These are phyloP conservation scores for Cygnus olor DNA, from an alignment of 2,797 vertebrate genomes.

Conservation along the genomic window DNA sequence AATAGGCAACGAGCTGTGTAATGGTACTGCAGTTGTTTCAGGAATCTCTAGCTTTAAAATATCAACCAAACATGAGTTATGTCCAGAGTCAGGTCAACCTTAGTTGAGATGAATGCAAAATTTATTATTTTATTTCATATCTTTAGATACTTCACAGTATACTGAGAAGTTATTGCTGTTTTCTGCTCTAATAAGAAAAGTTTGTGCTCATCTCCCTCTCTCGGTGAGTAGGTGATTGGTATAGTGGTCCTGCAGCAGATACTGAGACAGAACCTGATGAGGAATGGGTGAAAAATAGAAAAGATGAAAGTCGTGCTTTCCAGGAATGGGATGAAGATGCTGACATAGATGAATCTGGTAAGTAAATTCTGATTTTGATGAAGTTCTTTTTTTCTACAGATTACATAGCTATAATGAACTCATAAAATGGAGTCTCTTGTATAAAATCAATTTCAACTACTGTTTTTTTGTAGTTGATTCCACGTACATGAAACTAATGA, in stretches of 20 bases:
- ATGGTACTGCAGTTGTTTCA: not conserved
- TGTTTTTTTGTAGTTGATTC: not conserved
- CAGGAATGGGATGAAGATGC: constrained; percentile 98
- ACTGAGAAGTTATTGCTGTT: not conserved
- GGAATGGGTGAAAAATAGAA: constrained; percentile 90
- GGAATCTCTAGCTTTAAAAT: not conserved
- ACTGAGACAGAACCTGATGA: constrained; percentile 90
- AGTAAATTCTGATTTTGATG: not conserved
- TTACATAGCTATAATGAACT: not conserved
- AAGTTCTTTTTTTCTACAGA: too few relatives aligned
- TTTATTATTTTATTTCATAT: not conserved
- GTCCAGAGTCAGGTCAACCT: not conserved
- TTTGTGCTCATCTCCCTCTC: not conserved
- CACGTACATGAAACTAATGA: not conserved
- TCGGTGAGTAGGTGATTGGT: constrained; percentile 86
- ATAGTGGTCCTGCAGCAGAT: constrained; percentile 85
- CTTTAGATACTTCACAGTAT: not conserved
- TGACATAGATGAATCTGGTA: constrained; percentile 96
- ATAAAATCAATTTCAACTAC: not conserved
- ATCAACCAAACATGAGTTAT: not conserved
- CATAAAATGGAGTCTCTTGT: not conserved
- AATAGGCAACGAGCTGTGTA: not conserved
- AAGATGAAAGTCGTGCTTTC: constrained; percentile 91
- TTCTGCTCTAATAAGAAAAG: not conserved
- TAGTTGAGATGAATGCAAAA: not conserved